These are phyloP conservation scores for Mesembrinibis cayennensis DNA, from an alignment of 2,113 vertebrate genomes.

Conservation along the genomic window DNA sequence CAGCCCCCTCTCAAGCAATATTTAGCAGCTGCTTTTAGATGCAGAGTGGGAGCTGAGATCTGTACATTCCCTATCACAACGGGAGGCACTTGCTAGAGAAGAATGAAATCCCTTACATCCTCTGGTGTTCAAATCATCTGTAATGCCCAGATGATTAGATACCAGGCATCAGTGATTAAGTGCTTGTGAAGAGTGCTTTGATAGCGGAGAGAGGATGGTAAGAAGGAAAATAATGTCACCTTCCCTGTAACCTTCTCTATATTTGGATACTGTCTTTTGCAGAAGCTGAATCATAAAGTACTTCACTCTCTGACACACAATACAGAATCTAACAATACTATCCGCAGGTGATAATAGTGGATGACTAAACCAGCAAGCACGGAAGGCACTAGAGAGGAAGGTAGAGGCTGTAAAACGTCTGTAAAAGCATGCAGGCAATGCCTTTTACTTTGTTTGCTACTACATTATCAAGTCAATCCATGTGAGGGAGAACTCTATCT, in stretches of 20 bases:
- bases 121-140: not conserved
- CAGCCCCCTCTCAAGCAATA: not conserved
- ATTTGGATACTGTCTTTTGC: conserved; percentile 7
- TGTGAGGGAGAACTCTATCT: not conserved
- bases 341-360: not conserved
- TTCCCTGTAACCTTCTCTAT: not conserved
- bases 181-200: not conserved
- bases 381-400: not conserved
- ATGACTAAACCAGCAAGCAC: not conserved
- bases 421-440: not conserved
- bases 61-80: not conserved
- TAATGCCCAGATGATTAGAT: not conserved
- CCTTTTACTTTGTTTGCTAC: not conserved
- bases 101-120: not conserved
- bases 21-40: not conserved
- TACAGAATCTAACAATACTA: not conserved
- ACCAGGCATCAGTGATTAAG: not conserved
- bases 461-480: not conserved
- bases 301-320: not conserved
- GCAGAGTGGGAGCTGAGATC: not conserved
- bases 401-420: not conserved
- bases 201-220: not conserved
- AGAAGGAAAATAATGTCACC: not conserved
- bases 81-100: not conserved
- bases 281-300: conserved; percentile 13